A percentile compares a stretch with the other conserved stretches of the same genome.
phyloP scores from a whole-genome alignment of 2,113 vertebrate genomes.

The Eptesicus fuscus region DNA sequence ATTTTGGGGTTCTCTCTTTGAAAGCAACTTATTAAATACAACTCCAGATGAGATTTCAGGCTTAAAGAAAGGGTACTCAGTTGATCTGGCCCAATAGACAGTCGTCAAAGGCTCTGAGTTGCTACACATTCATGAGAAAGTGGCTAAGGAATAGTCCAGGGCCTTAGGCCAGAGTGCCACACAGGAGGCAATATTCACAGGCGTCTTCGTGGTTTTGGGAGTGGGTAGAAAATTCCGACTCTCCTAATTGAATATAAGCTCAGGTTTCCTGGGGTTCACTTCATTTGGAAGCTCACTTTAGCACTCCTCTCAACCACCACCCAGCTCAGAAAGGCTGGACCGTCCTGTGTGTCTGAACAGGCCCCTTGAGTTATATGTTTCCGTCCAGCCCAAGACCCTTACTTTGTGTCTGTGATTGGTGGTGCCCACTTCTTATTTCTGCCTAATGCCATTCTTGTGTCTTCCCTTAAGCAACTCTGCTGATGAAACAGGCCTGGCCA shows the following conservation, averaged over 20 bases:
- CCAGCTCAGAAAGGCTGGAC: slow-evolving; percentile 48
- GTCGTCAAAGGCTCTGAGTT: background rate
- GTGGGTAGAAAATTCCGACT: background rate
- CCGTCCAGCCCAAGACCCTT: slow-evolving; percentile 60
- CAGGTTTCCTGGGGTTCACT: background rate
- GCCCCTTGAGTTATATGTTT: slow-evolving; percentile 60
- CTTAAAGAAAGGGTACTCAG: background rate
- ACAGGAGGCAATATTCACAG: background rate
- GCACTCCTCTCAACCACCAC: background rate
- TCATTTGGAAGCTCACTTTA: slow-evolving; percentile 5
- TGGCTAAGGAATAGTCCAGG: background rate
- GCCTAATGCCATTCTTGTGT: slow-evolving; percentile 84
- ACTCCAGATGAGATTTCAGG: background rate
- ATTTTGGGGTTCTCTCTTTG: slow-evolving; percentile 2
- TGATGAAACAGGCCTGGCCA: slow-evolving; percentile 95
- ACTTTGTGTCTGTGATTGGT: slow-evolving; percentile 70
- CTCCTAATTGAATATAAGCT: background rate
- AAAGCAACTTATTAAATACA: slow-evolving; percentile 31
- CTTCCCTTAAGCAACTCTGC: slow-evolving; percentile 88
- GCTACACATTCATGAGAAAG: background rate
- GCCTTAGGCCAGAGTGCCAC: background rate
- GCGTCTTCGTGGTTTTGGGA: slow-evolving; percentile 1
- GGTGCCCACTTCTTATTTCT: slow-evolving; percentile 61
- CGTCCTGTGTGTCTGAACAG: slow-evolving; percentile 57
- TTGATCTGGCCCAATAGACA: background rate